A percentile compares a stretch with the other conserved stretches of the same genome.
phyloP scores from a whole-genome alignment of 2,888 invertebrate species.

The Loripinus fragilis region DNA sequence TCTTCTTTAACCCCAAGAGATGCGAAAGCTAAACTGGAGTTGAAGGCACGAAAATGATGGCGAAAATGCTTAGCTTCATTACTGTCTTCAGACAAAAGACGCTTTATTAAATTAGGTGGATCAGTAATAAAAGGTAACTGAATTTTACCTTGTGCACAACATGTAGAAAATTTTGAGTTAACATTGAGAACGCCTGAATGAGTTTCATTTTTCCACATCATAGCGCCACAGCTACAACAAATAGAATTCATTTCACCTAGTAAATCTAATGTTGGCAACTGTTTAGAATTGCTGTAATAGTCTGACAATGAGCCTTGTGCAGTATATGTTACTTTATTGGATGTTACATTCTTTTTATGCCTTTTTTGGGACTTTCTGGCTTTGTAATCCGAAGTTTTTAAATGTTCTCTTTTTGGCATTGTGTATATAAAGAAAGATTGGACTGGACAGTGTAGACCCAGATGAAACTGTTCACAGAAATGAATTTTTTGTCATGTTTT shows the following conservation, averaged over 20 bases:
- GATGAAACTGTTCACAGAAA: too few species aligned
- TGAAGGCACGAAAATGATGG: neutral
- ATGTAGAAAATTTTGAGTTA: constrained; percentile 11
- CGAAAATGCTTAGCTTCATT: constrained; percentile 9
- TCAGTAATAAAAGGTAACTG: constrained; percentile 10
- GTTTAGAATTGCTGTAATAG: neutral
- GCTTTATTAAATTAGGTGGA: constrained; percentile 1
- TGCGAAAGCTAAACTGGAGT: constrained; percentile 14
- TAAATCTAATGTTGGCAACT: neutral
- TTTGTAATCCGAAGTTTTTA: neutral
- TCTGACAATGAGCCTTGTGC: neutral
- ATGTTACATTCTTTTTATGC: neutral
- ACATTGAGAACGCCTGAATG: constrained; percentile 6
- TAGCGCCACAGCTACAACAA: neutral
- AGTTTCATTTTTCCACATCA: constrained; percentile 2
- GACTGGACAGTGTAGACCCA: too few species aligned
- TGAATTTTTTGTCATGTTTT: too few species aligned
- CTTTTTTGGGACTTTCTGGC: neutral
- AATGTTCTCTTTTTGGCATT: constrained; percentile 7
- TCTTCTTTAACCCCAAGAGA: constrained; percentile 10
- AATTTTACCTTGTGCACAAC: constrained; percentile 11
- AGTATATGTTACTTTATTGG: neutral
- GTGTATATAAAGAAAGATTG: neutral
- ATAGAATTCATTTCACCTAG: neutral
- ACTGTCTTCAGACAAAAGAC: constrained; percentile 6